These are phyloP conservation scores for Phrynosoma blainvillii DNA, from an alignment of 2,113 vertebrate genomes.

Conservation along the genomic window DNA sequence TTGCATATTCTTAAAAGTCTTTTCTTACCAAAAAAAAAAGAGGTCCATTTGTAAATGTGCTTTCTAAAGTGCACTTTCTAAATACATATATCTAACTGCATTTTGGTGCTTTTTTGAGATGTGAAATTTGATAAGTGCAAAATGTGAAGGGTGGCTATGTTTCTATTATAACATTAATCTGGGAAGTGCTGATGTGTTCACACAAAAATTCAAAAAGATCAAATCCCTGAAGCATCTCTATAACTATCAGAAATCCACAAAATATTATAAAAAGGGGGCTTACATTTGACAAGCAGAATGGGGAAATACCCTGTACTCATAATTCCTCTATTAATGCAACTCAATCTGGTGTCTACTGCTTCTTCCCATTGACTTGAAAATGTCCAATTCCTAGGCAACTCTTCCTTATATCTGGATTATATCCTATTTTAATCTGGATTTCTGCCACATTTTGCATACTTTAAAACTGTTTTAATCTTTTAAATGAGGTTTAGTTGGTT, in stretches of 20 bases:
- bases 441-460: not conserved
- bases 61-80: not conserved
- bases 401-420: no score
- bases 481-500: no score
- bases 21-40: not conserved
- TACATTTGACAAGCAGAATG: not conserved
- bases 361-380: not conserved
- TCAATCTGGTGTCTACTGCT: not conserved
- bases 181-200: not conserved
- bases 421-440: not conserved
- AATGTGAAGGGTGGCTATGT: not conserved
- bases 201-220: not conserved
- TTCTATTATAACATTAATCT: not conserved
- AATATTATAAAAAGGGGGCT: not conserved
- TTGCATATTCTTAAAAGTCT: not conserved
- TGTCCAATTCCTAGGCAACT: not conserved
- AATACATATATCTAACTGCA: not conserved
- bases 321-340: not conserved
- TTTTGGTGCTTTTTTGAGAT: not conserved
- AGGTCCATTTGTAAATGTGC: not conserved
- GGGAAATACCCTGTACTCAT: not conserved
- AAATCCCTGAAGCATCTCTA: not conserved
- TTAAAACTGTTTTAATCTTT: no score
- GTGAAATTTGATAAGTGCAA: not conserved
- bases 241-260: not conserved